These are phyloP conservation scores for Candoia aspera DNA, from an alignment of 2,113 vertebrate genomes.

Conservation along the genomic window DNA sequence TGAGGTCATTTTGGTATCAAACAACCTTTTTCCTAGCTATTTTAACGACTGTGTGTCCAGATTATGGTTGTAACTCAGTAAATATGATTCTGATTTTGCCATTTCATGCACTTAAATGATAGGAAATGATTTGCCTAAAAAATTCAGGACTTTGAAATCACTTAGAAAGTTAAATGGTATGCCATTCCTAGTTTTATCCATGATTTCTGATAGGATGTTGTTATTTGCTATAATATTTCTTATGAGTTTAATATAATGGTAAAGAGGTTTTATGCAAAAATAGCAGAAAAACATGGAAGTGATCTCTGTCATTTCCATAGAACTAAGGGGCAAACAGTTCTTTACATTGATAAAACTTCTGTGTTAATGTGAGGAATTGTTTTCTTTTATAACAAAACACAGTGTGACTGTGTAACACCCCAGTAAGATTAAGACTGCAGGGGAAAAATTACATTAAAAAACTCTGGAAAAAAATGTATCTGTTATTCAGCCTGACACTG, in stretches of 20 bases:
- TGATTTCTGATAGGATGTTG: not conserved
- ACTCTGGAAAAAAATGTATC: constrained; percentile 15
- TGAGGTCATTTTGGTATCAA: not conserved
- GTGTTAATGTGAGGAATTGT: not conserved
- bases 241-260: not conserved
- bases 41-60: not conserved
- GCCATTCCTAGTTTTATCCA: not conserved
- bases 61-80: not conserved
- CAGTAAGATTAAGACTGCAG: constrained; percentile 9
- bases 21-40: not conserved
- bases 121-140: not conserved
- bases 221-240: not conserved
- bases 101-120: not conserved
- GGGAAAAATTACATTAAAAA: constrained; percentile 10
- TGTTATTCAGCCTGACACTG: constrained; percentile 19
- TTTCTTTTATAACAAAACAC: constrained; percentile 5
- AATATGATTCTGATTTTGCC: not conserved
- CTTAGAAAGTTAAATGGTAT: no score
- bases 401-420: not conserved
- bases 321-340: not conserved
- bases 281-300: not conserved
- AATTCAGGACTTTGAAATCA: not conserved
- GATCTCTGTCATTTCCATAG: not conserved
- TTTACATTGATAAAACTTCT: not conserved
- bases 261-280: not conserved